These are phyloP conservation scores for Cistogaster globosa DNA, from an alignment of 2,888 invertebrate genomes.

Conservation along the genomic window DNA sequence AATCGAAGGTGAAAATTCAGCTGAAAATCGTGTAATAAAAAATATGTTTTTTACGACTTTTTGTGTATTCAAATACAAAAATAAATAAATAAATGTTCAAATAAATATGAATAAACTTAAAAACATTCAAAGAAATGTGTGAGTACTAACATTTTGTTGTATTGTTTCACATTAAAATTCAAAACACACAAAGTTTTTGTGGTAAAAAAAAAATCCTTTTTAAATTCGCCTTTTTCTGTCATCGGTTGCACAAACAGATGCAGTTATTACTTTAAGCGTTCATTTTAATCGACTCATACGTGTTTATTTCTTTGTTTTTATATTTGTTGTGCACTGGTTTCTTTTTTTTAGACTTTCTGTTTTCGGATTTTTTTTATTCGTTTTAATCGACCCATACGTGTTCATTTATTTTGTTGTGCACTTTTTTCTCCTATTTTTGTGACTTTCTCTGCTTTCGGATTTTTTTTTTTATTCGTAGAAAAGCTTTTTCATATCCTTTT, in stretches of 20 bases:
- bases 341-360: too few relatives aligned
- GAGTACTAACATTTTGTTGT: too few relatives aligned
- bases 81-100: too few relatives aligned
- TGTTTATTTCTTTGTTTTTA: slow-evolving; percentile 10
- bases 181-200: too few relatives aligned
- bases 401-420: neutral
- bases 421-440: neutral
- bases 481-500: slow-evolving; percentile 14
- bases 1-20: too few relatives aligned
- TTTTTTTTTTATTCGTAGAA: neutral
- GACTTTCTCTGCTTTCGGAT: neutral
- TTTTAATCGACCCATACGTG: slow-evolving; percentile 20
- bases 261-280: slow-evolving; percentile 36
- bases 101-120: too few relatives aligned
- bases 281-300: slow-evolving; percentile 33
- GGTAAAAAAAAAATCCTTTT: neutral
- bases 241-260: slow-evolving; percentile 14
- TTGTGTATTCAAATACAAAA: too few relatives aligned
- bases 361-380: neutral
- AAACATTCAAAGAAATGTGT: too few relatives aligned
- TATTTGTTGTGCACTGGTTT: too few relatives aligned
- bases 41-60: too few relatives aligned
- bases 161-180: too few relatives aligned
- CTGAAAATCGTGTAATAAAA: too few relatives aligned
- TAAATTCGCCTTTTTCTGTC: neutral